Percentiles rank a stretch among this genome's conserved stretches.
Conservation (phyloP, 1,140 invertebrate species). For the Agrypnia vestita region DNA sequence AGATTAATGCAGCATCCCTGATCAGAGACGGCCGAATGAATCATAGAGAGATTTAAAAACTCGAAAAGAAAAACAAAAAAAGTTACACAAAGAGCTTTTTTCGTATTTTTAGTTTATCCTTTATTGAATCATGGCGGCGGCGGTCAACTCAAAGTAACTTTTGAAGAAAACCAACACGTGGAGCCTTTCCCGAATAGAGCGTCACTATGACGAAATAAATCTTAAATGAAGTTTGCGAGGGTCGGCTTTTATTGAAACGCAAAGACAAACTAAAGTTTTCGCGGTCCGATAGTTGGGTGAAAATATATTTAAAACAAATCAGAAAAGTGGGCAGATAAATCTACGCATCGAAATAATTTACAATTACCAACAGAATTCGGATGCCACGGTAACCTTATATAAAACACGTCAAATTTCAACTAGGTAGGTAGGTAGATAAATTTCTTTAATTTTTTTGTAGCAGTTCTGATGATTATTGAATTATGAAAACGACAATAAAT, state of each 20-base stretch:
- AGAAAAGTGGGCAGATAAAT: no score
- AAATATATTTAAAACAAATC: no score
- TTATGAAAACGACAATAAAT: no score
- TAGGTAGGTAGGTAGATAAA: no score
- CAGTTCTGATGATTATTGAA: no score
- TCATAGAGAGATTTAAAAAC: not conserved
- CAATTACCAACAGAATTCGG: no score
- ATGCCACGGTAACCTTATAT: no score
- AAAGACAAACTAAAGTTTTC: constrained; percentile 13
- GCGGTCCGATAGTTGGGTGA: not conserved
- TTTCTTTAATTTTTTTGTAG: no score
- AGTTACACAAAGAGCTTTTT: not conserved
- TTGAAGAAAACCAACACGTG: not conserved
- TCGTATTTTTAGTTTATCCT: not conserved
- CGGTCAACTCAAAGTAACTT: not conserved
- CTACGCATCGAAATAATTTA: no score
- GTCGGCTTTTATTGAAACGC: constrained; percentile 13
- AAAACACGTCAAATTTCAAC: no score
- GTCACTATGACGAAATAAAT: constrained; percentile 7
- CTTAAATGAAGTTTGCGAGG: not conserved
- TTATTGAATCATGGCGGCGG: not conserved
- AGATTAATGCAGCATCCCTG: not conserved
- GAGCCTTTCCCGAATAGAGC: not conserved
- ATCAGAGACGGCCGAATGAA: not conserved
- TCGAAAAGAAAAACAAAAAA: not conserved